phyloP scores from a whole-genome alignment of 2,113 vertebrate species.

The Aythya baeri region DNA sequence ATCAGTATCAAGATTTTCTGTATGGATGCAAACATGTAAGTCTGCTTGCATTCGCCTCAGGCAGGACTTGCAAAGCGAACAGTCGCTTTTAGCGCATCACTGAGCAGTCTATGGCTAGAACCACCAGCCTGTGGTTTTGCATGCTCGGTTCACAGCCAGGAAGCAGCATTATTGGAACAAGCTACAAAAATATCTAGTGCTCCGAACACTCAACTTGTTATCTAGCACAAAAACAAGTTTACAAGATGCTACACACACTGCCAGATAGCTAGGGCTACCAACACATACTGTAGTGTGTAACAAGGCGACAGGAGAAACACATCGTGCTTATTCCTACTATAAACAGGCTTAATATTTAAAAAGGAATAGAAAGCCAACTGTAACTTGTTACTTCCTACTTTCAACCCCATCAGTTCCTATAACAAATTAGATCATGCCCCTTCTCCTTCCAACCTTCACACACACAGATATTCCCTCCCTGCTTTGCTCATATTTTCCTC shows the following conservation, averaged over 20 bases:
- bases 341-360: background rate
- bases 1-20: background rate
- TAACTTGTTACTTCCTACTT: background rate
- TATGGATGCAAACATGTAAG: background rate
- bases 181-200: background rate
- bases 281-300: background rate
- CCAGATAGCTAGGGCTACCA: background rate
- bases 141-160: background rate
- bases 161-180: background rate
- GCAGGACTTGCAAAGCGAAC: background rate
- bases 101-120: background rate
- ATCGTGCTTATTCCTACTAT: background rate
- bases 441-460: background rate
- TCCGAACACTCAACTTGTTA: background rate
- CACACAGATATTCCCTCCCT: background rate
- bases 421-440: background rate
- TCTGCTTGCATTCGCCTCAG: background rate
- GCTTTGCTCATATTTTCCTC: background rate
- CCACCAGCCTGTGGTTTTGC: background rate
- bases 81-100: background rate
- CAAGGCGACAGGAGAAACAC: background rate
- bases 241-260: background rate
- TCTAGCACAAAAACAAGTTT: background rate
- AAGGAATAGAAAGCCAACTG: background rate
- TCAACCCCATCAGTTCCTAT: background rate